Conservation (phyloP, 1,140 invertebrate genomes). For the Aradophagus sp. region DNA sequence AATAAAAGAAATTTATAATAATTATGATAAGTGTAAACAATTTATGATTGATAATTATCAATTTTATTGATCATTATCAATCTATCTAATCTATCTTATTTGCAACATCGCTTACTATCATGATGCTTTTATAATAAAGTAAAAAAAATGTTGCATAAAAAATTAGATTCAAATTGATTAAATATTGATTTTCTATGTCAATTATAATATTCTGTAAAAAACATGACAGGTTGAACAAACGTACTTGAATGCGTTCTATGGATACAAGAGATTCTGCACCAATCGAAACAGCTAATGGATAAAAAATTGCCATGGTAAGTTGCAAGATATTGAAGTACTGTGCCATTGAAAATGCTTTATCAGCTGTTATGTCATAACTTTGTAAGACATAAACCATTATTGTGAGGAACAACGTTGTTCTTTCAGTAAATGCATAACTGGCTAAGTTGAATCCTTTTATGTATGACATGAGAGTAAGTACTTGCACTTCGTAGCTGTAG, state of each 20-base stretch:
- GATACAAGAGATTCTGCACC: slow-evolving; percentile 80
- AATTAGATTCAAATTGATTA: no score
- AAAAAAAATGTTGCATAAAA: no score
- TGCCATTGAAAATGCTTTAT: slow-evolving; percentile 83
- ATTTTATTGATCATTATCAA: no score
- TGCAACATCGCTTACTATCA: no score
- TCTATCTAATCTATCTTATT: no score
- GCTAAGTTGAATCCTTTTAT: slow-evolving; percentile 82
- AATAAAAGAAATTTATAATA: slow-evolving; percentile 33
- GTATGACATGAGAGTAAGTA: slow-evolving; percentile 81
- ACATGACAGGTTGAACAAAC: no score
- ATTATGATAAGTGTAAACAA: slow-evolving; percentile 9
- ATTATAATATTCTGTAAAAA: no score
- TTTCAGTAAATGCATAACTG: slow-evolving; percentile 80
- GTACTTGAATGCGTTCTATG: slow-evolving; percentile 79
- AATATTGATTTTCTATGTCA: no score
- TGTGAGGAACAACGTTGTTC: slow-evolving; percentile 82
- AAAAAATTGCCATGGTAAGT: slow-evolving; percentile 82
- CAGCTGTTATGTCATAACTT: slow-evolving; percentile 79
- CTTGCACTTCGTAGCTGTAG: slow-evolving; percentile 79
- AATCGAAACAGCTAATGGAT: slow-evolving; percentile 79
- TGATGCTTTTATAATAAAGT: no score
- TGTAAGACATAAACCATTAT: slow-evolving; percentile 81
- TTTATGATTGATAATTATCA: no score
- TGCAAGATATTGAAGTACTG: slow-evolving; percentile 84